Evolutionary conservation across 2,888 invertebrate genomes (phyloP), one percentile per base, ranked within the genome.

Genomic region (Aethes cnicana): DNA sequence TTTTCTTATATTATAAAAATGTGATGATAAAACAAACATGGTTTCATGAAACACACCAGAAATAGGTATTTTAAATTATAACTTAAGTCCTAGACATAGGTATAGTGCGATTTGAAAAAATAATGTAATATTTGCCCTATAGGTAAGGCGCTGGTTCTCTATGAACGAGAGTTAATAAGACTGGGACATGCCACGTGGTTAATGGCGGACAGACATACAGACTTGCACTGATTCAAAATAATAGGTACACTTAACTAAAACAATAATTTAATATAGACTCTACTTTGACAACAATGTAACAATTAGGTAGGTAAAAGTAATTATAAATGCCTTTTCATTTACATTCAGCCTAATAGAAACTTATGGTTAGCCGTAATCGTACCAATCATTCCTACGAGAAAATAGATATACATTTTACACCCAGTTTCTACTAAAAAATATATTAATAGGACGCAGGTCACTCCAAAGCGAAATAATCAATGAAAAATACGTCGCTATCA

Each of bases 211-310:
- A 25, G 14, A 11, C 28, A n/a, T n/a, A n/a, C n/a, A 23, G 18
- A 37, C 23, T 18, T 62, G 64, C 64, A 56, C 64, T 66, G 67
- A 63, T 67, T 63, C 57, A 61, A 59, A 60, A 63, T 64, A 64
- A 58, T 69, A 64, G 64, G 66, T n/a, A n/a, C n/a, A n/a, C 75
- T 75, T 70, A 75, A 72, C 77, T 66, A 75, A 77, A 78, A 77
- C 68, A 86, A 85, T 86, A 85, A 87, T 82, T 84, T 86, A 85
- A 78, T 76, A 84, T 81, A 85, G 79, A 80, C 77, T 85, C 84
- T 85, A 85, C 77, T 77, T 74, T 73, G 76, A 82, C 74, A 85
- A 86, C 81, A 80, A 78, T 80, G 76, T 83, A 85, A 86, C 84
- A 83, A 77, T 78, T 73, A 55, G 47, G 44, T 52, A 74, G 74